Conservation (phyloP, 2,888 invertebrate genomes). For the Ophion obscuratus region DNA sequence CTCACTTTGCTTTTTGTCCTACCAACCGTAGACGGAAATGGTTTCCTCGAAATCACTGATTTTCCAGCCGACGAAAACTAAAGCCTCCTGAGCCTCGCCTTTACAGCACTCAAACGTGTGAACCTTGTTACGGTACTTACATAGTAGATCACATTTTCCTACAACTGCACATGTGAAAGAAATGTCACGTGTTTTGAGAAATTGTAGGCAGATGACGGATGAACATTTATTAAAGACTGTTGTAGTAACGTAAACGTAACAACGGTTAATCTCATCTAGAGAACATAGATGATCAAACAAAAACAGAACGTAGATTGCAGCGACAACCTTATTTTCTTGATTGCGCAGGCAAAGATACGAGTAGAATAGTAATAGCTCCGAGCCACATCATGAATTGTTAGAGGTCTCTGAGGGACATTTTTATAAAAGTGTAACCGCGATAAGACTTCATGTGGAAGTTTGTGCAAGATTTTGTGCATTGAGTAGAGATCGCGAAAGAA, state of each 20-base stretch:
- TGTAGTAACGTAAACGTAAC: neutral
- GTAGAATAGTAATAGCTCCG: neutral
- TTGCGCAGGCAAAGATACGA: neutral
- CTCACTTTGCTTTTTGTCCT: slow-evolving; percentile 52
- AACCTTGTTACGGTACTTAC: neutral
- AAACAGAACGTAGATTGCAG: slow-evolving; percentile 1
- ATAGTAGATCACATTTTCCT: neutral
- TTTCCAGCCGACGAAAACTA: slow-evolving; percentile 5
- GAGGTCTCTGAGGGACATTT: neutral
- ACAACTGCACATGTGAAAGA: slow-evolving; percentile 1
- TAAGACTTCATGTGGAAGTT: neutral
- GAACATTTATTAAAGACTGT: slow-evolving; percentile 21
- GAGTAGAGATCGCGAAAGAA: neutral
- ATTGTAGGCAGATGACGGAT: neutral
- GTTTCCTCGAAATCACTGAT: slow-evolving; percentile 47
- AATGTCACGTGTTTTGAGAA: neutral
- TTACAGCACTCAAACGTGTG: neutral
- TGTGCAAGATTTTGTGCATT: slow-evolving; percentile 26
- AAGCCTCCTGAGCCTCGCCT: no score
- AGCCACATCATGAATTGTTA: neutral
- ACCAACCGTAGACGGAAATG: slow-evolving; percentile 17
- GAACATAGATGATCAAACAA: slow-evolving; percentile 15
- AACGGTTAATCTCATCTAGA: neutral
- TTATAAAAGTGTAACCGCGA: neutral
- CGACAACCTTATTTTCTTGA: neutral